Conservation (phyloP, 2,797 vertebrate species). For the Leptatherina wallacei region DNA sequence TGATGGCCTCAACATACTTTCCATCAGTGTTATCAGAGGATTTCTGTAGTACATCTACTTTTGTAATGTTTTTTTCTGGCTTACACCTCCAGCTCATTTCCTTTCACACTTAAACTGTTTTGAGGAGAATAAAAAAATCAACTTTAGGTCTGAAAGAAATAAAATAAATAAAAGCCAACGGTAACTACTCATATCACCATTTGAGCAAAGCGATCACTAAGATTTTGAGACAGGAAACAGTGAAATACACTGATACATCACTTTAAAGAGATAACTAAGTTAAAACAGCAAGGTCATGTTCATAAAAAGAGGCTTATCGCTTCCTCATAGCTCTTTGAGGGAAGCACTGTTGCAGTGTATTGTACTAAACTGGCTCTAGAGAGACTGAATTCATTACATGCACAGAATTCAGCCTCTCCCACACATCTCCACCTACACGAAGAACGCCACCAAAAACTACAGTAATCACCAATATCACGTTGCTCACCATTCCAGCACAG, state of each 20-base stretch:
- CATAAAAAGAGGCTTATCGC: slow-evolving; percentile 48
- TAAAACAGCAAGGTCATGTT: slow-evolving; percentile 22
- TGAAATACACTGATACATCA: not conserved
- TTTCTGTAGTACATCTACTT: not conserved
- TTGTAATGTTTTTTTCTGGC: not conserved
- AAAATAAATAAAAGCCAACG: not conserved
- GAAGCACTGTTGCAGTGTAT: slow-evolving; percentile 57
- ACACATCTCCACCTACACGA: slow-evolving; percentile 85
- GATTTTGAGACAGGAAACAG: slow-evolving; percentile 13
- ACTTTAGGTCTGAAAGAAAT: not conserved
- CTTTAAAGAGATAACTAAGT: slow-evolving; percentile 23
- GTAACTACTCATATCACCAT: not conserved
- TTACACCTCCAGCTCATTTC: too few relatives aligned
- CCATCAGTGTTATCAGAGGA: not conserved
- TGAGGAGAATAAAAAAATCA: not conserved
- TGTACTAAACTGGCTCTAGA: slow-evolving; percentile 71
- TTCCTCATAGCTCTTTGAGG: slow-evolving; percentile 55
- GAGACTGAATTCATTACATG: slow-evolving; percentile 83
- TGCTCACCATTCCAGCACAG: slow-evolving; percentile 60
- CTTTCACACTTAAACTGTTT: too few relatives aligned
- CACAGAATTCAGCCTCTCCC: slow-evolving; percentile 82
- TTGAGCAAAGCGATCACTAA: slow-evolving; percentile 7
- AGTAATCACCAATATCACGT: slow-evolving; percentile 74
- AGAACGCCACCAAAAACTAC: slow-evolving; percentile 72
- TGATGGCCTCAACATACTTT: not conserved